Base-by-base conservation (phyloP, 1,140 invertebrate species). In the Drosophila oshimai region DNA sequence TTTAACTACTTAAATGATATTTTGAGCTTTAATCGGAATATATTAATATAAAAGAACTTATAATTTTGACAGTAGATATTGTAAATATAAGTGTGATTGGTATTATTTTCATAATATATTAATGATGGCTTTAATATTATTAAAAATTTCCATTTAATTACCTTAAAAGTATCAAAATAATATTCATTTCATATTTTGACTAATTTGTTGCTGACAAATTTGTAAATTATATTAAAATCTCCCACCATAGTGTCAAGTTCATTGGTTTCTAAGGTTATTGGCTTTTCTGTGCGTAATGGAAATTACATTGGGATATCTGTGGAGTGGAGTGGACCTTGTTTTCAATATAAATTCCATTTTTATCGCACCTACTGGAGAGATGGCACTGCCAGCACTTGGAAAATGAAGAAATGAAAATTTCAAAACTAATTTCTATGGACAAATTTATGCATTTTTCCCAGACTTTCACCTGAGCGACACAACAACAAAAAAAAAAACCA, bases 401-500 rank as follows among this genome's bases (percentile, higher is more conserved):
- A n/a, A n/a, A 41, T 15, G 65, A 41, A 47, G 28, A 58, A 39
- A 20, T 29, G 15, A 20, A 57, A 54, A 68, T 55, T 50, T 74
- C 45, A 3, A 57, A 36, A 36, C 46, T 64, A 20, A 67, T 76
- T 61, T 76, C 67, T 54, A 76, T 72, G 58, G 71, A 80, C 31
- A 69, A 65, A 58, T 79, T 68, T 79, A 51, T 78, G 71, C 51
- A 58, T 47, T 65, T 54, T 68, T 75, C 57, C 58, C 67, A 64
- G 62, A 84, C 78, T 83, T 83, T 83, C 78, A 74, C 78, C 79
- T 60, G 41, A 15, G 34, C 12, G 15, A 10, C n/a, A n/a, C n/a
- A n/a, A n/a, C n/a, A n/a, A n/a, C n/a, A n/a, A 10, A 12, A 47
- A 5, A 18, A 3, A 33, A 12, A 20, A n/a, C n/a, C n/a, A n/a